Percentiles rank a stretch among this genome's conserved stretches.
phyloP scores from a whole-genome alignment of 2,888 invertebrate species.

The Polietes domitor region DNA sequence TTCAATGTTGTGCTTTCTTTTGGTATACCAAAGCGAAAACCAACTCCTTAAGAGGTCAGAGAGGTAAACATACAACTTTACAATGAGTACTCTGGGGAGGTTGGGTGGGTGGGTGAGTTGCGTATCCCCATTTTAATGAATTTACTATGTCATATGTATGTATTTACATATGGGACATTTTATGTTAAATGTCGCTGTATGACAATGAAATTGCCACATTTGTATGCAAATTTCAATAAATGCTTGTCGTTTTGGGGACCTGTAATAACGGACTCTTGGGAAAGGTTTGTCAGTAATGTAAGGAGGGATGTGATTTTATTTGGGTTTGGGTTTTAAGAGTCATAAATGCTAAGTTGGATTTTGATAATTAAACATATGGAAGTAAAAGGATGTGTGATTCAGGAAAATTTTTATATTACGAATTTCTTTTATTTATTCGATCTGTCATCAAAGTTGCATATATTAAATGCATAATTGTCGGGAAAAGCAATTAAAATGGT shows the following conservation, averaged over 20 bases:
- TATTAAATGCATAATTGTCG: too few relatives aligned
- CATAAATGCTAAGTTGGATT: too few relatives aligned
- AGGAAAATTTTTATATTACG: too few relatives aligned
- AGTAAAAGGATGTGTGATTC: too few relatives aligned
- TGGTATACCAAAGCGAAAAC: neutral
- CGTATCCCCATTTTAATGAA: neutral
- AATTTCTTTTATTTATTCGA: too few relatives aligned
- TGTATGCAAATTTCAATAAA: neutral
- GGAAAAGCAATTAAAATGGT: too few relatives aligned
- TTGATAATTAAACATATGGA: too few relatives aligned
- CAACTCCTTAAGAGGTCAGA: neutral
- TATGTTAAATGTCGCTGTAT: neutral
- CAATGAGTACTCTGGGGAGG: neutral
- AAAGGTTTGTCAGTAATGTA: neutral
- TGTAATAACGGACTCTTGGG: neutral
- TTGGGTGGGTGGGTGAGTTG: neutral
- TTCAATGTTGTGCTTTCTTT: neutral
- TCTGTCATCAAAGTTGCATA: too few relatives aligned
- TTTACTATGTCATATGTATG: neutral
- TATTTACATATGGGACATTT: conserved; percentile 7
- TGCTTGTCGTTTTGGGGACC: neutral
- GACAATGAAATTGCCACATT: neutral
- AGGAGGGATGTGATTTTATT: too few relatives aligned
- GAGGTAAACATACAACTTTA: neutral
- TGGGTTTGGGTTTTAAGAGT: too few relatives aligned